Evolutionary conservation across 2,888 invertebrate species (phyloP).

Genomic region (Taenaris catops): DNA sequence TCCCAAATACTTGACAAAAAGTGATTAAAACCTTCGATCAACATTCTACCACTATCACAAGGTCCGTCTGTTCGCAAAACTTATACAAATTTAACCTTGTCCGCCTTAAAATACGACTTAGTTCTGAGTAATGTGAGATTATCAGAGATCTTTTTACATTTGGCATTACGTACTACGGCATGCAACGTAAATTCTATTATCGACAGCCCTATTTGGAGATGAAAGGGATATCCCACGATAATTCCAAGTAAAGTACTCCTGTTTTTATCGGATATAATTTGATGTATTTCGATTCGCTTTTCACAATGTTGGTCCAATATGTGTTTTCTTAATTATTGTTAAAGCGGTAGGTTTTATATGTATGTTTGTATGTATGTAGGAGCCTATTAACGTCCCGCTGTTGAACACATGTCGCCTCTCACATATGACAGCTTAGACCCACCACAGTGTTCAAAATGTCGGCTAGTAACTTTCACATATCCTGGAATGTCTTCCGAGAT

Average conservation of each 20-base stretch:
- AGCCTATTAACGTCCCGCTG: too few relatives aligned
- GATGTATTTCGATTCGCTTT: slow-evolving; percentile 8
- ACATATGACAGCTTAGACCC: too few relatives aligned
- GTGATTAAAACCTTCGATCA: slow-evolving; percentile 20
- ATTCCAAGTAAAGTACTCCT: slow-evolving; percentile 24
- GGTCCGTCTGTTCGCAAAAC: slow-evolving; percentile 7
- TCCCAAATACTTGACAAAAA: slow-evolving; percentile 27
- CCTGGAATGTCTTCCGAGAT: too few relatives aligned
- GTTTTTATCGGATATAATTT: slow-evolving; percentile 19
- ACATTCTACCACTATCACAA: slow-evolving; percentile 20
- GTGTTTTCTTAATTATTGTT: too few relatives aligned
- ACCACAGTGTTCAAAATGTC: too few relatives aligned
- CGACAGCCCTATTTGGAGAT: slow-evolving; percentile 38
- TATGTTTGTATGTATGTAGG: too few relatives aligned
- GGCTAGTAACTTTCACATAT: too few relatives aligned
- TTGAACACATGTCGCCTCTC: too few relatives aligned
- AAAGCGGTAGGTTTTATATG: too few relatives aligned
- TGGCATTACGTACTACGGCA: slow-evolving; percentile 47
- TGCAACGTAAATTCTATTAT: slow-evolving; percentile 50
- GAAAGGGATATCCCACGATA: slow-evolving; percentile 45
- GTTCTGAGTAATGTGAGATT: neutral
- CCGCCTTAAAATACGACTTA: too few relatives aligned
- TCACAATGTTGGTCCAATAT: too few relatives aligned
- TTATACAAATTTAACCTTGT: slow-evolving; percentile 12
- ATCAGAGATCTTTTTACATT: slow-evolving; percentile 11